Evolutionary conservation across 2,888 invertebrate species (phyloP), one percentile per base, ranked within the genome.

Genomic region (Heterodera filipjevi): DNA sequence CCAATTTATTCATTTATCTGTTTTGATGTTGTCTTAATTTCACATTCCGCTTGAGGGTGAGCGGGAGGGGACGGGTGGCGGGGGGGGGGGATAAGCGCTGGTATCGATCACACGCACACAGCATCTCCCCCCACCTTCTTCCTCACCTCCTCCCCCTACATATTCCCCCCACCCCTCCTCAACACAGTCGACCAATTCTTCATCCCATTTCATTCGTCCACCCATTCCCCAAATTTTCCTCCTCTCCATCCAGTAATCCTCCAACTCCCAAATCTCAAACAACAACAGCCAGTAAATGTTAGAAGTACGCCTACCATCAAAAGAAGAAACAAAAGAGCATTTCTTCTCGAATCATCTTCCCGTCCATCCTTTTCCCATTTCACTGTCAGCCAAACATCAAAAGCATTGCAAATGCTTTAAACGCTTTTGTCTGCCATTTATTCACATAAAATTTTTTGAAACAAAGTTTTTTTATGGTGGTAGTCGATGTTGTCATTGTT

Each of bases 1-100:
- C 59, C 59, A 59, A 59, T 59, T 59, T 27, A n/a, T 59, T 59
- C 59, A 59, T 59, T 59, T 59, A 59, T 59, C 59, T 59, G 59
- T 59, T 59, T 59, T 59, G 59, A 59, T 59, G 59, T 59, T 59
- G 59, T 59, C 59, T n/a, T 59, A 59, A 59, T 59, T 59, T 59
- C 59, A 59, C 59, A 59, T 59, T 59, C 59, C 59, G 59, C 59
- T 59, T 59, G 59, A 59, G 59, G 59, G 59, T 59, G 59, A n/a
- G n/a, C n/a, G n/a, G n/a, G n/a, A n/a, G n/a, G 59, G 27, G 59
- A 12, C 6, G 59, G 59, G 59, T n/a, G 27, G 59, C 6, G 27
- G 59, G 59, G 59, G 27, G 59, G 27, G 27, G 59, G 59, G 59
- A 59, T 59, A 59, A 59, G 59, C 59, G 59, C 59, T 59, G 59